Conservation (phyloP, 2,888 invertebrate genomes). For the Barypeithes pellucidus region DNA sequence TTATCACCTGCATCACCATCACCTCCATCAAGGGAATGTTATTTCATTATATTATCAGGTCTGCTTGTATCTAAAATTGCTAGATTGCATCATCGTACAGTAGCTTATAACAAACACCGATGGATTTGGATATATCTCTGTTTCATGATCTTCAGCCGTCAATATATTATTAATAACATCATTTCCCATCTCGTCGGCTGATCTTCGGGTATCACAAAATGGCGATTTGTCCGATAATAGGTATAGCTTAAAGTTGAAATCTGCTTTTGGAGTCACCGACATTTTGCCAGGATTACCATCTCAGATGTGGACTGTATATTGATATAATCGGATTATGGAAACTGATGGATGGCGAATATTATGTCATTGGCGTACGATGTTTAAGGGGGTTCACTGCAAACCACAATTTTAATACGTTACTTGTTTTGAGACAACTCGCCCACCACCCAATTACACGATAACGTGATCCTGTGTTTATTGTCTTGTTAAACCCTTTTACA, state of each 20-base stretch:
- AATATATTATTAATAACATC: slow-evolving; percentile 34
- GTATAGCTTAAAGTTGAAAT: slow-evolving; percentile 38
- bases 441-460: slow-evolving; percentile 23
- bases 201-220: background rate
- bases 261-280: slow-evolving; percentile 32
- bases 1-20: no score
- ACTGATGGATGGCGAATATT: background rate
- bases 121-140: background rate
- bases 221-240: slow-evolving; percentile 28
- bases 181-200: slow-evolving; percentile 22
- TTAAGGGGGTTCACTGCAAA: slow-evolving; percentile 31
- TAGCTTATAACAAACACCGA: no score
- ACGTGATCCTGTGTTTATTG: slow-evolving; percentile 10
- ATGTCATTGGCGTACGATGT: background rate
- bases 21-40: no score
- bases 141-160: background rate
- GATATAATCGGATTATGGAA: slow-evolving; percentile 40
- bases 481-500: background rate
- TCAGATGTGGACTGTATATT: slow-evolving; percentile 33
- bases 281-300: slow-evolving; percentile 38
- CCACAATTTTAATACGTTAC: no score
- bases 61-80: no score
- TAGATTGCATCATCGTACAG: no score
- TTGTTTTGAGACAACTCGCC: slow-evolving; percentile 31
- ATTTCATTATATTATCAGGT: no score